Conservation (phyloP, 2,888 invertebrate genomes). For the Seladonia tumulorum region DNA sequence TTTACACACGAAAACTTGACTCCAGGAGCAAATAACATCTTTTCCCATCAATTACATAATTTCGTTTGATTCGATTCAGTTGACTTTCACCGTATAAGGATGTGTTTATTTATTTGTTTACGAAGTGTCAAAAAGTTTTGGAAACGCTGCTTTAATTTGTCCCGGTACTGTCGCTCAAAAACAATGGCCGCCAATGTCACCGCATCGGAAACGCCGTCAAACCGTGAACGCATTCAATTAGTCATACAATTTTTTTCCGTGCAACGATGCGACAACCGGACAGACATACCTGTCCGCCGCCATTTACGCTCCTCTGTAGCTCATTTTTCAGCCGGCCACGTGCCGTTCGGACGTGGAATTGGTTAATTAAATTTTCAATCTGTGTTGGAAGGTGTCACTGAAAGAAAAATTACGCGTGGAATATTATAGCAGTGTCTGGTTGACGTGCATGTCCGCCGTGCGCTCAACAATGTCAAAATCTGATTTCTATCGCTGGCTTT, state of each 20-base stretch:
- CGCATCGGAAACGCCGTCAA: background rate
- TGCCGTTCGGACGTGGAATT: background rate
- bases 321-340: constrained; percentile 7
- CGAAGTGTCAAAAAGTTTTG: background rate
- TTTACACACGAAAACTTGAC: background rate
- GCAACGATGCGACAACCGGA: background rate
- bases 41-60: too few species aligned
- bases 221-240: background rate
- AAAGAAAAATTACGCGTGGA: background rate
- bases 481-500: background rate
- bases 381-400: background rate
- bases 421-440: background rate
- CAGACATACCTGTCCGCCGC: background rate
- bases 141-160: background rate
- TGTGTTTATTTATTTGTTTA: too few species aligned
- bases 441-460: background rate
- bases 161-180: background rate
- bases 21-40: background rate
- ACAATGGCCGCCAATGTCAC: background rate
- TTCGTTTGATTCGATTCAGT: too few species aligned
- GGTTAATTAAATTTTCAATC: constrained; percentile 41
- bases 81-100: too few species aligned
- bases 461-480: background rate
- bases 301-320: background rate
- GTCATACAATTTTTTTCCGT: constrained; percentile 3